These are phyloP conservation scores for Ursus arctos DNA, from an alignment of 2,113 vertebrate genomes.

Conservation along the genomic window DNA sequence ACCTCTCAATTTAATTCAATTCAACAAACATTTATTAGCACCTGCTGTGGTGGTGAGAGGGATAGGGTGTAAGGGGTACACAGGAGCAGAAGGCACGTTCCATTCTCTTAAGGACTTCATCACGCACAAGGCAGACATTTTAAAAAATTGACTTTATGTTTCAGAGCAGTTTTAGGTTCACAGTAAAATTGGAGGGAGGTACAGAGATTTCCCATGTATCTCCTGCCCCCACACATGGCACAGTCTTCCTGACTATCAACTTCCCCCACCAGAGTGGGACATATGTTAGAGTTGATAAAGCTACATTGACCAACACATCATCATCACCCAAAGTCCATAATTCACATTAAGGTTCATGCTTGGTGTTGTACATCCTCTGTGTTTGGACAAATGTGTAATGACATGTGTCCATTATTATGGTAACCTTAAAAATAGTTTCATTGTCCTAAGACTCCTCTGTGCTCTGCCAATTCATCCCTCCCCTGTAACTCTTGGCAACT, in stretches of 20 bases:
- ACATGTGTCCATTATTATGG: background rate
- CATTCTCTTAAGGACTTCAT: background rate
- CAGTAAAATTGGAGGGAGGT: background rate
- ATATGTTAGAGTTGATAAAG: background rate
- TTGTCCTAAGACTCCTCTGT: background rate
- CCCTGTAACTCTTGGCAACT: background rate
- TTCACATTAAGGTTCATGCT: background rate
- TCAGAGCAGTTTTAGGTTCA: background rate
- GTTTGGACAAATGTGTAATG: background rate
- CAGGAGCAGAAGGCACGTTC: background rate
- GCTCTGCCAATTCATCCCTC: background rate
- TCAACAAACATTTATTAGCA: conserved; percentile 52
- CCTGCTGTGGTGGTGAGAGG: background rate
- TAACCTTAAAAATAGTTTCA: background rate
- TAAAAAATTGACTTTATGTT: background rate
- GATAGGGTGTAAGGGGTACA: background rate
- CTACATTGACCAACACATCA: accelerated
- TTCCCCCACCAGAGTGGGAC: no score
- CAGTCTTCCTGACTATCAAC: no score
- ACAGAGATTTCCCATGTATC: background rate
- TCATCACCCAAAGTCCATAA: background rate
- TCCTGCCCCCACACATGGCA: accelerated
- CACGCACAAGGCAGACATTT: accelerated
- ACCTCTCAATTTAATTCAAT: conserved; percentile 62
- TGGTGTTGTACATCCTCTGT: background rate